Evolutionary conservation across 2,797 vertebrate species (phyloP).

Genomic region (Pterois miles): DNA sequence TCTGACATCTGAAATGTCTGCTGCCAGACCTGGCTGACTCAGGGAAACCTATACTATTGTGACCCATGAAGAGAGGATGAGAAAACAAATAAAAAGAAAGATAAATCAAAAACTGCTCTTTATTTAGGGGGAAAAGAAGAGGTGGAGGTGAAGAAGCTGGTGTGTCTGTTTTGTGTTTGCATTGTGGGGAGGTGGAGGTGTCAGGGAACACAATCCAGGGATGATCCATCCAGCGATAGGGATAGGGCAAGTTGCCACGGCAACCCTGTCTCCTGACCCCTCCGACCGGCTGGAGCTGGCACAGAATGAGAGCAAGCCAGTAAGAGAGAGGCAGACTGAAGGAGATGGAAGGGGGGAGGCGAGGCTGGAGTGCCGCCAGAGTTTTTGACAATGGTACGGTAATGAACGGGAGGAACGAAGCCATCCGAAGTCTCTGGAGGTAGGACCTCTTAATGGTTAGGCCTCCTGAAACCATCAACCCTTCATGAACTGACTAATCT

Average conservation of each 20-base stretch:
- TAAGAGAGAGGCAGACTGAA: constrained; percentile 21
- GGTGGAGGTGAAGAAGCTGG: not conserved
- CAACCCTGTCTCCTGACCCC: constrained; percentile 73
- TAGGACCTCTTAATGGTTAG: too few species aligned
- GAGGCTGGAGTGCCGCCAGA: constrained; percentile 56
- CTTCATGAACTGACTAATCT: too few species aligned
- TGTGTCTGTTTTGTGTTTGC: constrained; percentile 11
- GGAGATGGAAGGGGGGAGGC: not conserved
- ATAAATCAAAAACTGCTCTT: not conserved
- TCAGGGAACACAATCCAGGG: constrained; percentile 39
- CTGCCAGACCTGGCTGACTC: not conserved
- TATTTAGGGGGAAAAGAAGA: constrained; percentile 2
- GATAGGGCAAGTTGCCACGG: constrained; percentile 74
- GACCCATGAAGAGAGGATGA: not conserved
- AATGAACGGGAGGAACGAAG: too few species aligned
- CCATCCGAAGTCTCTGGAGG: too few species aligned
- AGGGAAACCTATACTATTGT: not conserved
- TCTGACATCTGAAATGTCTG: constrained; percentile 1
- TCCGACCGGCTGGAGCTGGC: constrained; percentile 68
- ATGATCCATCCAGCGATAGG: constrained; percentile 62
- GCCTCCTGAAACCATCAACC: too few species aligned
- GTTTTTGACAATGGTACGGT: constrained; percentile 62
- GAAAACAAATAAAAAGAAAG: not conserved
- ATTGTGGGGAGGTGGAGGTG: constrained; percentile 6
- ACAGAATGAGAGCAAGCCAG: constrained; percentile 50